Base-by-base conservation (phyloP, 2,113 vertebrate genomes). In the Polypterus bichir region DNA sequence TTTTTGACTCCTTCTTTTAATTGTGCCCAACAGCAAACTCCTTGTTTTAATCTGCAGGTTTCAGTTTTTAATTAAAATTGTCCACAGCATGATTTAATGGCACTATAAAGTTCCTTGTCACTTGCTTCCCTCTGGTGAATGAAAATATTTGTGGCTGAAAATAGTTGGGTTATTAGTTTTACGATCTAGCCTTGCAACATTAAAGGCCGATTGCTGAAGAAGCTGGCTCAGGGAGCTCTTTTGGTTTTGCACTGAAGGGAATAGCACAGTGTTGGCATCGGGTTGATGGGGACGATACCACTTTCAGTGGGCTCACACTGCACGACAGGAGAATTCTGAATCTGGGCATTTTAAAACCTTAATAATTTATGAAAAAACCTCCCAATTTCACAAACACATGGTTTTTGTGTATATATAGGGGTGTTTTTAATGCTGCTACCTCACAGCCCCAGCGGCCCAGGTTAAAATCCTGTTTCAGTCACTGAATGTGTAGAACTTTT, bases 131-230 rank as follows among this genome's bases (percentile, higher is more conserved):
- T 70, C 69, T 73, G 70, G 72, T 79, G 72, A 78, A 74, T 66
- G 54, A 76, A 83, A 82, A 77, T 74, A 75, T 77, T 81, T 80
- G 71, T 75, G 71, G 63, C 73, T 72, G 69, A 75, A 76, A 82
- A 76, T 70, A 64, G 48, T 46, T 68, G 70, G 53, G 6, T 73
- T 78, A 55, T 81, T 81, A 72, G 65, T 70, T 82, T 81, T 81
- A 80, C 67, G 70, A 71, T 60, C 49, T 51, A 62, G 64, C 46
- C 66, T 67, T 65, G 48, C 53, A 68, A 62, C 65, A 61, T 66
- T 71, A 75, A 76, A 68, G 59, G 47, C 55, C 54, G 70, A 69
- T 63, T 66, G 57, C 77, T 66, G 56, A 73, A 65, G 64, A 69
- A 62, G 66, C 71, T 63, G 5, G 48, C 72, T 63, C 72, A 57